phyloP scores from a whole-genome alignment of 1,140 invertebrate genomes.

The Drosophila nikananu region DNA sequence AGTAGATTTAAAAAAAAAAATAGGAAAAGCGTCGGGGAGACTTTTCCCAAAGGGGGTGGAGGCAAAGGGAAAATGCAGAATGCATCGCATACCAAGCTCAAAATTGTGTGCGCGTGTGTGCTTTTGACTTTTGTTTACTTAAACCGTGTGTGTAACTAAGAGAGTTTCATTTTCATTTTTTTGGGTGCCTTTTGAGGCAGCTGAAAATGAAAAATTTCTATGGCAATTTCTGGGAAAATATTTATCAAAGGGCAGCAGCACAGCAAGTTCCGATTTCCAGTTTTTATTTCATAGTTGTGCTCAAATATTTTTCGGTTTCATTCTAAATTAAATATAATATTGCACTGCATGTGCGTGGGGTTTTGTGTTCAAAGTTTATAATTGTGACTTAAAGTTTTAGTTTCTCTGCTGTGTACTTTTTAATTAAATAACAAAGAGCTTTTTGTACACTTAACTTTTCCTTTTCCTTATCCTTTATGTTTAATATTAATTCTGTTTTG shows the following conservation, averaged over 20 bases:
- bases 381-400: neutral
- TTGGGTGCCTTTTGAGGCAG: neutral
- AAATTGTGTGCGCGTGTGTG: neutral
- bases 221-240: neutral
- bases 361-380: no score
- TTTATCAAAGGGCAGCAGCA: neutral
- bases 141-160: conserved; percentile 12
- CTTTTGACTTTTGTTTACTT: conserved; percentile 40
- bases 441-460: neutral
- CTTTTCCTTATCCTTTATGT: neutral
- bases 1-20: neutral
- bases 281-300: neutral
- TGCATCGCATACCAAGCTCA: neutral
- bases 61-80: conserved; percentile 1
- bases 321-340: neutral
- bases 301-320: neutral
- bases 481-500: no score
- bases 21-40: neutral
- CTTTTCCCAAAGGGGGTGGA: neutral
- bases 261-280: neutral
- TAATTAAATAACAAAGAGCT: neutral
- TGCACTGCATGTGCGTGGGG: neutral
- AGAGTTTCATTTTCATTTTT: conserved; percentile 3
- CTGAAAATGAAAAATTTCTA: conserved; percentile 11
- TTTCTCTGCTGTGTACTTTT: neutral